phyloP scores from a whole-genome alignment of 2,113 vertebrate genomes.

The Arvicanthis niloticus region DNA sequence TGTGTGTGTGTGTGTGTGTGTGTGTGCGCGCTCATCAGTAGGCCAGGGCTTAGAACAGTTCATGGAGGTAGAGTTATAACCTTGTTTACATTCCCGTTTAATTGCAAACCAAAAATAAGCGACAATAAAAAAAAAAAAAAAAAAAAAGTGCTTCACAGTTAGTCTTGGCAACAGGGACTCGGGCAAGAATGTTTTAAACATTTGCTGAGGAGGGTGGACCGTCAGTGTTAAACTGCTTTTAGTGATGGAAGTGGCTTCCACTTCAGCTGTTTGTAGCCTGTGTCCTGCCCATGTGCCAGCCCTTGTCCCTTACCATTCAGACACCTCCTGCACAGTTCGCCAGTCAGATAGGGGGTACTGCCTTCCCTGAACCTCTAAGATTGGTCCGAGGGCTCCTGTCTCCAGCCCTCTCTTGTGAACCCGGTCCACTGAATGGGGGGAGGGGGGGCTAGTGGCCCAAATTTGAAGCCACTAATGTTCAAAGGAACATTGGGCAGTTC shows the following conservation, averaged over 20 bases:
- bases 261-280: neutral
- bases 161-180: slow-evolving; percentile 1
- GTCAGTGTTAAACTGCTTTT: neutral
- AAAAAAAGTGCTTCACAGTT: neutral
- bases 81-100: slow-evolving; percentile 11
- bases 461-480: neutral
- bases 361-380: neutral
- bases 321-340: fast-evolving
- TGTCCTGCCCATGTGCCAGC: neutral
- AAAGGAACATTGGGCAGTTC: neutral
- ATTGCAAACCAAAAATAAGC: slow-evolving; percentile 22
- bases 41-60: neutral
- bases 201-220: neutral
- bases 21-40: too few relatives aligned
- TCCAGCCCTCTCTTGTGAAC: neutral
- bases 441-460: neutral
- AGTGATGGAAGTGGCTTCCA: neutral
- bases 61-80: neutral
- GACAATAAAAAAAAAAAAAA: slow-evolving; percentile 55
- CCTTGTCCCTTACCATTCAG: neutral
- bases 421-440: neutral
- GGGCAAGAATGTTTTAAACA: neutral
- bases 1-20: too few relatives aligned
- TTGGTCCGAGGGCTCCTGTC: neutral
- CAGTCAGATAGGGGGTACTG: fast-evolving